These are phyloP conservation scores for Vulpes ferrilata DNA, from an alignment of 2,113 vertebrate genomes.

Conservation along the genomic window DNA sequence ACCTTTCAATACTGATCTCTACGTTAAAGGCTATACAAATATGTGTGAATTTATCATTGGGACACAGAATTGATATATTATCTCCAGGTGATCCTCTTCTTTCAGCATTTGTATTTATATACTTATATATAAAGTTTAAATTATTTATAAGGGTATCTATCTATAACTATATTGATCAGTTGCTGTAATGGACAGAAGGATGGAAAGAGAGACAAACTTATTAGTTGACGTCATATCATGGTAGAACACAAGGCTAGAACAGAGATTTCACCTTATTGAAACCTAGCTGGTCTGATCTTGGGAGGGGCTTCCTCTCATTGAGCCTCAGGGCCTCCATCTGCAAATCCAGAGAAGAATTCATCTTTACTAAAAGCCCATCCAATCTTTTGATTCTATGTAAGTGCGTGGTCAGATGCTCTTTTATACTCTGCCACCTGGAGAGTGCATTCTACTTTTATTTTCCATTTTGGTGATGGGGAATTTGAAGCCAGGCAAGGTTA, in stretches of 20 bases:
- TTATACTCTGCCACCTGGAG: neutral
- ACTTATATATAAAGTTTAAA: neutral
- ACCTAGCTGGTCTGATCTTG: neutral
- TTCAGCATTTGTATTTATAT: neutral
- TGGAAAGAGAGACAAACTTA: constrained; percentile 3
- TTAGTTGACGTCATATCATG: neutral
- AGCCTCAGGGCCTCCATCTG: neutral
- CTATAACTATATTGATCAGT: neutral
- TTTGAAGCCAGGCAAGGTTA: neutral
- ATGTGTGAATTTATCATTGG: constrained; percentile 20
- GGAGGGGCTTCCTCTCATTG: constrained; percentile 1
- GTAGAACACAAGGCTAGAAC: neutral
- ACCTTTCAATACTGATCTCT: neutral
- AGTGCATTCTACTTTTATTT: constrained; percentile 23
- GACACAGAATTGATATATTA: neutral
- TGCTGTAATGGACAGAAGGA: constrained; percentile 2
- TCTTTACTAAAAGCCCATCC: constrained; percentile 15
- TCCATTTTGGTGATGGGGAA: constrained; percentile 24
- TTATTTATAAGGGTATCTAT: neutral
- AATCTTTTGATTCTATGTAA: constrained; percentile 44
- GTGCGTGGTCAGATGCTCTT: neutral
- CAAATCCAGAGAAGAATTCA: constrained; percentile 23
- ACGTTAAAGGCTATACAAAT: neutral
- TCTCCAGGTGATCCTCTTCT: constrained; percentile 5
- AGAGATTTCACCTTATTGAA: neutral